Conservation (phyloP, 2,888 invertebrate genomes). For the Eilema depressum region DNA sequence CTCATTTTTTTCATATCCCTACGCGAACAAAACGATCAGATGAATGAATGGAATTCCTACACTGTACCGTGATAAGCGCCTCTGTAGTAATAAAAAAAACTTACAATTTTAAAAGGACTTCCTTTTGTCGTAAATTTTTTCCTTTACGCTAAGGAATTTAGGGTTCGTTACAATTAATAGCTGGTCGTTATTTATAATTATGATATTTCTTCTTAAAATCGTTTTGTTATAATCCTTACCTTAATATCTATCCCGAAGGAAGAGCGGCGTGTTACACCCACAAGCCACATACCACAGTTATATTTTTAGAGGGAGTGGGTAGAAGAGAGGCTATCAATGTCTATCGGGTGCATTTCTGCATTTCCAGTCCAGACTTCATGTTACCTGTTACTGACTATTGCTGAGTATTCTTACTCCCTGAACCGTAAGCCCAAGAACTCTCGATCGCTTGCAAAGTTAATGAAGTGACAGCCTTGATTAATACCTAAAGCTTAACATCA, state of each 20-base stretch:
- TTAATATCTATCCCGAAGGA: not conserved
- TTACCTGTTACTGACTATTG: too few species aligned
- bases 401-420: not conserved
- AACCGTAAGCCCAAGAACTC: not conserved
- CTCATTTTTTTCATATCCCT: constrained; percentile 65
- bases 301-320: not conserved
- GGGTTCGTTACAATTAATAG: constrained; percentile 29
- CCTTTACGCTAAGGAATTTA: constrained; percentile 61
- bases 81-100: constrained; percentile 63
- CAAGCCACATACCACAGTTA: not conserved
- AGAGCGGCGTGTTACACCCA: not conserved
- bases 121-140: constrained; percentile 65
- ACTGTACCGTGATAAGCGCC: constrained; percentile 73
- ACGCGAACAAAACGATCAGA: constrained; percentile 68
- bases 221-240: not conserved
- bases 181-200: not conserved
- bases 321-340: not conserved
- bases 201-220: not conserved
- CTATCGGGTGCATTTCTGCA: not conserved
- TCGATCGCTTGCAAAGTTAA: too few species aligned
- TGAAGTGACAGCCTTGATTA: too few species aligned
- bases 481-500: too few species aligned
- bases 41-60: constrained; percentile 79
- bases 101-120: constrained; percentile 67
- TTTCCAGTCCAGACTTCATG: not conserved